Evolutionary conservation across 2,113 vertebrate genomes (phyloP).

Genomic region (Neomonachus schauinslandi): DNA sequence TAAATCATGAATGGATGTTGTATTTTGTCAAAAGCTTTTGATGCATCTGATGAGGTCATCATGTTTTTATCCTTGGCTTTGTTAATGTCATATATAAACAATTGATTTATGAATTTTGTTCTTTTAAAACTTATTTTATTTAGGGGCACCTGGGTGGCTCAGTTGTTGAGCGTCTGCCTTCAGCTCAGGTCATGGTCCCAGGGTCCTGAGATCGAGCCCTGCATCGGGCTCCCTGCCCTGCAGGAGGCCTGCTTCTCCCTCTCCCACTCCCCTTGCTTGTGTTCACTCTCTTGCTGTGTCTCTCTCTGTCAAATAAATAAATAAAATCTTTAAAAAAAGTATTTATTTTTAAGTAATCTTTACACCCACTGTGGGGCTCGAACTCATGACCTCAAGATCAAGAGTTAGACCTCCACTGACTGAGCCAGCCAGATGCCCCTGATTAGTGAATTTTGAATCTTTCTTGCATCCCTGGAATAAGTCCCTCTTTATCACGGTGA

Average conservation of each 20-base stretch:
- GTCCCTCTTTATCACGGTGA: neutral
- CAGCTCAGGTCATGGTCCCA: too few species aligned
- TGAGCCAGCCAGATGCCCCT: neutral
- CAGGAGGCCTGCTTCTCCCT: too few species aligned
- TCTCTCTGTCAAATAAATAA: too few species aligned
- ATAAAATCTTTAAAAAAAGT: too few species aligned
- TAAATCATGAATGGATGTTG: neutral
- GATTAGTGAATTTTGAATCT: neutral
- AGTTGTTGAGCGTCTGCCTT: too few species aligned
- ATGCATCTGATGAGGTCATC: neutral
- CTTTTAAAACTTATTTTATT: neutral
- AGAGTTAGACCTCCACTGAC: neutral
- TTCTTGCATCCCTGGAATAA: neutral
- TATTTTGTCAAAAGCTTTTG: neutral
- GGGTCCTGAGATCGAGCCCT: too few species aligned
- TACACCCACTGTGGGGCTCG: neutral
- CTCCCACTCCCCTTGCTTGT: too few species aligned
- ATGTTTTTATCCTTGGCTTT: neutral
- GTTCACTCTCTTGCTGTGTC: too few species aligned
- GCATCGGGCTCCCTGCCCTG: too few species aligned
- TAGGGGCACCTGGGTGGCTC: too few species aligned
- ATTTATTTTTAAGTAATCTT: neutral
- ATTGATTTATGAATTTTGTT: neutral
- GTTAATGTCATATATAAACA: neutral
- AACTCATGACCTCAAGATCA: neutral